phyloP scores from a whole-genome alignment of 2,797 vertebrate species.

The Oreochromis mossambicus region DNA sequence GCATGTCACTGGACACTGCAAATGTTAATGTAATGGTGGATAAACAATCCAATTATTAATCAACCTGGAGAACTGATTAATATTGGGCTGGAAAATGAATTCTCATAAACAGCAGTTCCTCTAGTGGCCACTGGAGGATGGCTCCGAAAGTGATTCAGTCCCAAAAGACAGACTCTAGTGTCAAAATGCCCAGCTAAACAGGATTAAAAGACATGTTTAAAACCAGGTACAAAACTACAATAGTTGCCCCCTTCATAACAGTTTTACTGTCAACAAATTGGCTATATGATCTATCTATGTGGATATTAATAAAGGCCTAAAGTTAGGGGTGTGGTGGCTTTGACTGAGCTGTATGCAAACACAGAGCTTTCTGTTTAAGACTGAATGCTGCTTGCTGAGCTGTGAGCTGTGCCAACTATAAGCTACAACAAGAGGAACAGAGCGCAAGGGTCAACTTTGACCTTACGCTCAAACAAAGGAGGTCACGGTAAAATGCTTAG shows the following conservation, averaged over 20 bases:
- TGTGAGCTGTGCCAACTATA: not conserved
- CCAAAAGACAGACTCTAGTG: not conserved
- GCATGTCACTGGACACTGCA: not conserved
- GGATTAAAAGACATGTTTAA: not conserved
- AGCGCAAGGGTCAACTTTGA: fast-evolving
- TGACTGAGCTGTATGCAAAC: not conserved
- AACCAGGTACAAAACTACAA: not conserved
- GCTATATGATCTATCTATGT: not conserved
- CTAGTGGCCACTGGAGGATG: not conserved
- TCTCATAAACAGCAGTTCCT: not conserved
- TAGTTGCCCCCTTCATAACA: not conserved
- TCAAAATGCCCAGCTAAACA: not conserved
- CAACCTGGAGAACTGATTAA: not conserved
- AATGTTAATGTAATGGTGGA: not conserved
- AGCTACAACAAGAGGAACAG: not conserved
- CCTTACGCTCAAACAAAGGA: not conserved
- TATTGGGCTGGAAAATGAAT: not conserved
- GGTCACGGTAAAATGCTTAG: not conserved
- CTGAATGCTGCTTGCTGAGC: not conserved
- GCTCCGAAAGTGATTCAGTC: fast-evolving
- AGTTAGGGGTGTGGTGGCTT: not conserved
- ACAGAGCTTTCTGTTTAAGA: not conserved
- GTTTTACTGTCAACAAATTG: not conserved
- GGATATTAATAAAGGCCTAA: not conserved
- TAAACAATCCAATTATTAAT: not conserved